Evolutionary conservation across 2,888 invertebrate species (phyloP).

Genomic region (Rhagonycha lutea): DNA sequence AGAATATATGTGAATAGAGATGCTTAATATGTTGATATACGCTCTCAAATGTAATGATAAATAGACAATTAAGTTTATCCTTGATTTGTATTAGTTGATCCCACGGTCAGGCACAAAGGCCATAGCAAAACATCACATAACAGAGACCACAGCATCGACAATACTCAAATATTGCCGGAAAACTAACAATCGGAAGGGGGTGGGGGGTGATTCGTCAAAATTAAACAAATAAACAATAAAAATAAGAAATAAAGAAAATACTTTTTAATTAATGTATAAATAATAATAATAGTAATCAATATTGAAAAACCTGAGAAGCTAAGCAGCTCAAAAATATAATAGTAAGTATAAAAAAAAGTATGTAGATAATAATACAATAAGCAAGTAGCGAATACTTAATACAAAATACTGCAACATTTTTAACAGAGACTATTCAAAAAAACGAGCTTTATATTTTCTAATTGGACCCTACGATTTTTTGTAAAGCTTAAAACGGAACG

Average conservation of each 20-base stretch:
- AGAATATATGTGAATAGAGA: conserved; percentile 52
- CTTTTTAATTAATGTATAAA: not conserved
- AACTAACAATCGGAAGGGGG: not conserved
- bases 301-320: conserved; percentile 44
- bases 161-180: not conserved
- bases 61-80: conserved; percentile 49
- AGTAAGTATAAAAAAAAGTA: not conserved
- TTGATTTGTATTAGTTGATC: conserved; percentile 58
- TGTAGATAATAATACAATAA: conserved; percentile 18
- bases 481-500: not conserved
- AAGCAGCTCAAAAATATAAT: conserved; percentile 19
- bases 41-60: conserved; percentile 47
- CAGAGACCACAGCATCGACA: conserved; percentile 19
- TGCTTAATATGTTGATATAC: conserved; percentile 47
- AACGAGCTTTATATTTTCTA: not conserved
- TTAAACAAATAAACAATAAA: conserved; percentile 6
- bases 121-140: conserved; percentile 48
- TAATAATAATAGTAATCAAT: not conserved
- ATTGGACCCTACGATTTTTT: not conserved
- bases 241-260: conserved; percentile 28
- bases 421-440: not conserved
- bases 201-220: conserved; percentile 1
- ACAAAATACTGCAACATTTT: conserved; percentile 6
- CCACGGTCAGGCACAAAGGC: conserved; percentile 56
- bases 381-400: conserved; percentile 28